These are phyloP conservation scores for Xenentodon cancila DNA, from an alignment of 2,797 vertebrate species.

Conservation along the genomic window DNA sequence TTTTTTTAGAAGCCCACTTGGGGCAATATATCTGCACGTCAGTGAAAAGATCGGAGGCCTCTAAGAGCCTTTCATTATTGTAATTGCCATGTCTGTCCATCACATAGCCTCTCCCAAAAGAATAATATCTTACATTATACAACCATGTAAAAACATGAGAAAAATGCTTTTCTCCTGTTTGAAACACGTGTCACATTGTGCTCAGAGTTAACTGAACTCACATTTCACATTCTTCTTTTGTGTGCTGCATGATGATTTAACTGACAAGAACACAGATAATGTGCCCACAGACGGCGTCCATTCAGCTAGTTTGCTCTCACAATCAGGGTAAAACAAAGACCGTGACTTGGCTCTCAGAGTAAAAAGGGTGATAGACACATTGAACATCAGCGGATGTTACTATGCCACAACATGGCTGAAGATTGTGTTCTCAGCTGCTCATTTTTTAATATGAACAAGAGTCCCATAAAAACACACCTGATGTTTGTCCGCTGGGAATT, in stretches of 20 bases:
- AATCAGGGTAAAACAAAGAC: neutral
- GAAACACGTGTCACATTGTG: constrained; percentile 24
- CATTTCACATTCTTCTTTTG: constrained; percentile 5
- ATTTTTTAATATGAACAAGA: constrained; percentile 7
- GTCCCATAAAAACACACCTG: constrained; percentile 1
- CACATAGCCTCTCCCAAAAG: constrained; percentile 54
- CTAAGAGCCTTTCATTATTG: constrained; percentile 73
- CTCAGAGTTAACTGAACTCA: constrained; percentile 13
- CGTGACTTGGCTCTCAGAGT: constrained; percentile 1
- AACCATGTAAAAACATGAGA: constrained; percentile 33
- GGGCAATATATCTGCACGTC: constrained; percentile 50
- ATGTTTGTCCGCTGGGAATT: constrained; percentile 11
- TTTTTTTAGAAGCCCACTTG: constrained; percentile 40
- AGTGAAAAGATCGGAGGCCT: constrained; percentile 47
- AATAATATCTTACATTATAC: constrained; percentile 53
- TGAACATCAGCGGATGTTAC: neutral
- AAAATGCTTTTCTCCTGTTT: constrained; percentile 52
- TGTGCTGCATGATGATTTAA: constrained; percentile 4
- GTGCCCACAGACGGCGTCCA: constrained; percentile 1
- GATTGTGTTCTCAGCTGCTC: neutral
- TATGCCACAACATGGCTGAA: neutral
- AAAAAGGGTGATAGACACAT: constrained; percentile 4
- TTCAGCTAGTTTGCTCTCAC: constrained; percentile 4
- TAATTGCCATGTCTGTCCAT: constrained; percentile 76
- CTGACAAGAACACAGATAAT: constrained; percentile 10